Evolutionary conservation across 2,797 vertebrate species (phyloP).

Genomic region (Rhabdomys pumilio): DNA sequence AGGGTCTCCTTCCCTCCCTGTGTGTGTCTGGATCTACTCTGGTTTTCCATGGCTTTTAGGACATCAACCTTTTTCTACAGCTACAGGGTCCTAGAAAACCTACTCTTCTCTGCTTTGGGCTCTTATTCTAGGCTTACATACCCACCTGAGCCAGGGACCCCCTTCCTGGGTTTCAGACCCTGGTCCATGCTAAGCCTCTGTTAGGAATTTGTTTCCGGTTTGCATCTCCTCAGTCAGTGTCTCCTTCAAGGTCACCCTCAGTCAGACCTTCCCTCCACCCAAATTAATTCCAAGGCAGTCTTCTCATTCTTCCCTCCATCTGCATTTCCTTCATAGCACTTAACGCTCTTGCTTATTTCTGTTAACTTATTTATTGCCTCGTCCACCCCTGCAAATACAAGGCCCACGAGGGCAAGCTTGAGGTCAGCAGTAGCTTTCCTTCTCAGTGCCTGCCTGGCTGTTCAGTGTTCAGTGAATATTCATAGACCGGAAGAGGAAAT

Average conservation of each 20-base stretch:
- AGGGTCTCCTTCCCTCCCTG: background rate
- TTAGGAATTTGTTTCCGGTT: background rate
- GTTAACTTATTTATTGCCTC: background rate
- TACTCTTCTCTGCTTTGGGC: background rate
- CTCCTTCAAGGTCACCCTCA: background rate
- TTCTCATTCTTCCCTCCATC: background rate
- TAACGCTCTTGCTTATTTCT: background rate
- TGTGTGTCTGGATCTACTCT: background rate
- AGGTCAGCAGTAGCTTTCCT: background rate
- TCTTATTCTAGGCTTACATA: background rate
- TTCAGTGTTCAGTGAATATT: slow-evolving; percentile 78
- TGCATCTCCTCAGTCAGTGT: background rate
- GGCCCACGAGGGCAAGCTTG: background rate
- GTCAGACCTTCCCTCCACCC: background rate
- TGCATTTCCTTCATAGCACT: background rate
- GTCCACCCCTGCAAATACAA: background rate
- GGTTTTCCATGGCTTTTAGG: background rate
- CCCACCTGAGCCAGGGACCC: background rate
- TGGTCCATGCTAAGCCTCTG: background rate
- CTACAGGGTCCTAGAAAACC: background rate
- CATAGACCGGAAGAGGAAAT: slow-evolving; percentile 25
- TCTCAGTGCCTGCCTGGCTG: background rate
- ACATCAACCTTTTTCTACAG: background rate
- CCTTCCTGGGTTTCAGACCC: slow-evolving; percentile 16
- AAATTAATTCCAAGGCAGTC: background rate